These are phyloP conservation scores for Nyctibius bracteatus DNA, from an alignment of 2,113 vertebrate genomes.

Conservation along the genomic window DNA sequence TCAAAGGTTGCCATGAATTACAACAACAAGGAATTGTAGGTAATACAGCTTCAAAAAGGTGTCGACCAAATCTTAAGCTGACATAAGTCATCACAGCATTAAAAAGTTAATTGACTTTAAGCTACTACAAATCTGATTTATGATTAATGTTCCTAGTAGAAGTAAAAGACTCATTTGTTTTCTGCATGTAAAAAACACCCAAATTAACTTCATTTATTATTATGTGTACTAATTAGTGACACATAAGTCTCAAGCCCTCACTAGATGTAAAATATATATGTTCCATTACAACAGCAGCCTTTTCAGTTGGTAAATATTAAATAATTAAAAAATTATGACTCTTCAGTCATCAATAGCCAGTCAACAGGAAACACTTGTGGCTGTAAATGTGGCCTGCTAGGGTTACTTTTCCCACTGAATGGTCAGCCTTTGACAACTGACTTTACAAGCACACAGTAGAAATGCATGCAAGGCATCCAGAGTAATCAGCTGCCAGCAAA, in stretches of 20 bases:
- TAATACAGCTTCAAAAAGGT: background rate
- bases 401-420: background rate
- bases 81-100: background rate
- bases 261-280: background rate
- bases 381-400: background rate
- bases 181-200: background rate
- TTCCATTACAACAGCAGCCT: background rate
- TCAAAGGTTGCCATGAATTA: background rate
- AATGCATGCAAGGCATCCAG: background rate
- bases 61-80: background rate
- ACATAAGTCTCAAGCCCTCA: background rate
- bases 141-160: background rate
- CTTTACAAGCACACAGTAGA: background rate
- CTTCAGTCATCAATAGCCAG: background rate
- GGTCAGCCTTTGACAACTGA: background rate
- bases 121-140: background rate
- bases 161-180: background rate
- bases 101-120: constrained; percentile 15
- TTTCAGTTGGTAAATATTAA: constrained; percentile 5
- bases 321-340: background rate
- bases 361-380: background rate
- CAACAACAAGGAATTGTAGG: background rate
- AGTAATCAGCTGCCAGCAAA: background rate
- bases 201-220: background rate
- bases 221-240: background rate